phyloP scores from a whole-genome alignment of 2,797 vertebrate species.

The Sarcoramphus papa region DNA sequence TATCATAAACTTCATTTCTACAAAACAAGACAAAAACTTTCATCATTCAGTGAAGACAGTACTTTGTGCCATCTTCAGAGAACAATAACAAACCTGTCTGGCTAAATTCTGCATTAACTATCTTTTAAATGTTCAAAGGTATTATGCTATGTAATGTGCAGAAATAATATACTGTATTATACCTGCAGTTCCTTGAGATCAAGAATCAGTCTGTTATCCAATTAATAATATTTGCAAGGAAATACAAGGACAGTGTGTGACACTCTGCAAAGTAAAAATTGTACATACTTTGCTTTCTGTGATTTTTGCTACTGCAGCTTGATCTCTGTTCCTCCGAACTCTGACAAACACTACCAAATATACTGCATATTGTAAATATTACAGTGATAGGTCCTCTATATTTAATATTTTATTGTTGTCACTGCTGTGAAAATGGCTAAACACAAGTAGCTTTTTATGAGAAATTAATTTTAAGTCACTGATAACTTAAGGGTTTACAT shows the following conservation, averaged over 20 bases:
- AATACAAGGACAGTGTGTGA: background rate
- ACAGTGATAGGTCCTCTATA: background rate
- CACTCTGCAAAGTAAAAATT: background rate
- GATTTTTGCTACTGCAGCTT: background rate
- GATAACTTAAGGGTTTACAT: background rate
- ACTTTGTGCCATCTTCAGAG: background rate
- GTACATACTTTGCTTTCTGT: background rate
- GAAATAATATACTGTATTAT: background rate
- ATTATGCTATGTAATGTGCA: background rate
- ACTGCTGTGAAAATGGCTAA: background rate
- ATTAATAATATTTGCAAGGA: background rate
- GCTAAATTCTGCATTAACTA: background rate
- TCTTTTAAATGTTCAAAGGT: background rate
- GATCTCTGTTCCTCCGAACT: background rate
- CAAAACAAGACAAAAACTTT: background rate
- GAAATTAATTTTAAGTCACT: background rate
- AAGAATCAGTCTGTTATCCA: background rate
- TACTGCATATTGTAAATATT: background rate
- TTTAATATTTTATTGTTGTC: background rate
- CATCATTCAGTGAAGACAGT: background rate
- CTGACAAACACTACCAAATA: background rate
- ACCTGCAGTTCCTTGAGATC: background rate
- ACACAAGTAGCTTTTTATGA: background rate
- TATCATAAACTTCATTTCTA: background rate
- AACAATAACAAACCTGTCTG: background rate